Percentiles rank a stretch among this genome's conserved stretches.
Conservation (phyloP, 2,888 invertebrate species). For the Microctonus brassicae region DNA sequence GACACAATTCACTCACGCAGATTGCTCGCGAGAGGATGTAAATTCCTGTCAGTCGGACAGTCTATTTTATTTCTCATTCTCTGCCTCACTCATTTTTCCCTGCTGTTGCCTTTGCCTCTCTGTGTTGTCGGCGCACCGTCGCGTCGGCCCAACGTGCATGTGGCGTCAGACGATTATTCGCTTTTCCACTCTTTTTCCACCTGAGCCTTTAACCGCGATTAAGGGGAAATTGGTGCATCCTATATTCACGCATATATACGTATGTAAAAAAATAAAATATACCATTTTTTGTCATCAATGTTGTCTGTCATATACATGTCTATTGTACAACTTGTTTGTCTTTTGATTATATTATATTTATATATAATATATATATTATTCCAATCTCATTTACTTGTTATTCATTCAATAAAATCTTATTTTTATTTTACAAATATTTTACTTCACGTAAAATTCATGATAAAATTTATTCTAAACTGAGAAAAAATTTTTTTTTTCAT, state of each 20-base stretch:
- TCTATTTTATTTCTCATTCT: conserved; percentile 62
- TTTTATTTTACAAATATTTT: too few species aligned
- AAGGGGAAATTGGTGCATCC: conserved; percentile 28
- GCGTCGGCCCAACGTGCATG: conserved; percentile 45
- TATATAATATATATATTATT: background rate
- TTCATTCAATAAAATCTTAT: too few species aligned
- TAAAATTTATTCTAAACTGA: too few species aligned
- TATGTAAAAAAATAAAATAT: too few species aligned
- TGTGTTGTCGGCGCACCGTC: too few species aligned
- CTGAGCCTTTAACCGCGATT: conserved; percentile 50
- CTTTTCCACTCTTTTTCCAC: conserved; percentile 60
- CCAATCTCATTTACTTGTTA: background rate
- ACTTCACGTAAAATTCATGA: too few species aligned
- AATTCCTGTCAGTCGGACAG: conserved; percentile 67
- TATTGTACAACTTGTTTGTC: conserved; percentile 1
- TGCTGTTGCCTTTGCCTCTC: conserved; percentile 2
- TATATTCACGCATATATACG: background rate
- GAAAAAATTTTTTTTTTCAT: too few species aligned
- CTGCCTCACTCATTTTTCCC: conserved; percentile 32
- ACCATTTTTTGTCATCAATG: too few species aligned
- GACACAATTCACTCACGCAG: conserved; percentile 69
- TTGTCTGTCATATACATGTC: background rate
- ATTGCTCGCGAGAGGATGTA: conserved; percentile 67
- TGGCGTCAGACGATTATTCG: conserved; percentile 61
- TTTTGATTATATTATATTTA: background rate